Evolutionary conservation across 2,797 vertebrate species (phyloP), one percentile per base, ranked within the genome.

Genomic region (Diplodus puntazzo): DNA sequence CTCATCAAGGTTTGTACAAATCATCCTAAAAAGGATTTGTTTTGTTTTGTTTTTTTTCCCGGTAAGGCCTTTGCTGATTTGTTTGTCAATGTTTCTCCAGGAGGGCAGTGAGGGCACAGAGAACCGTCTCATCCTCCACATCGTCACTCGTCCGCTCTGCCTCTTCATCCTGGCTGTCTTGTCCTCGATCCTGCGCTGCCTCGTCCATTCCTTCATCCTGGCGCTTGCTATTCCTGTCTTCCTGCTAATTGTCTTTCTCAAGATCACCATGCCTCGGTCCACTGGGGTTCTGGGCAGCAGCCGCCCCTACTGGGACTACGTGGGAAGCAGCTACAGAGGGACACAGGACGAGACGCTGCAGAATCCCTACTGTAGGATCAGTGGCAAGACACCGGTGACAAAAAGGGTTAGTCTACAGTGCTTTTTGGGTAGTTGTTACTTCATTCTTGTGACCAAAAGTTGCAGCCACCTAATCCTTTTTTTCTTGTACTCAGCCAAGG

Each of bases 101-200:
- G 97, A 97, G 66, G 96, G 96, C 23, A 95, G 96, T 10, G 95
- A 96, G 87, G 97, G 97, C 79, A 96, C 94, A 0, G 97, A 98
- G 71, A 98, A 97, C 91, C 96, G 97, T 0, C 94, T 98, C 87
- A 95, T 97, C 84, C 95, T 98, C 18, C 96, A 97, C 60, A 92
- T 97, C 53, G 91, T 98, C 75, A 98, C 97, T 0, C 95, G 97
- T 34, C 97, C 97, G 0, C 89, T 96, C 3, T 96, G 96, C 52
- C 94, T 98, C 63, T 95, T 98, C 72, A 81, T 97, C 76, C 89
- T 98, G 87, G 97, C 97, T 0, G 93, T 96, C 0, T 88, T 94
- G 67, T 97, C 97, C 69, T 97, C 97, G 0, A 85, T 95, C 69
- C 92, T 97, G 63, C 97, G 97, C 72, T 97, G 96, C 74, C 79